Evolutionary conservation across 37 sponge, comb jelly and placozoan species (phyloP).

Genomic region (Chondrosia reniformis): DNA sequence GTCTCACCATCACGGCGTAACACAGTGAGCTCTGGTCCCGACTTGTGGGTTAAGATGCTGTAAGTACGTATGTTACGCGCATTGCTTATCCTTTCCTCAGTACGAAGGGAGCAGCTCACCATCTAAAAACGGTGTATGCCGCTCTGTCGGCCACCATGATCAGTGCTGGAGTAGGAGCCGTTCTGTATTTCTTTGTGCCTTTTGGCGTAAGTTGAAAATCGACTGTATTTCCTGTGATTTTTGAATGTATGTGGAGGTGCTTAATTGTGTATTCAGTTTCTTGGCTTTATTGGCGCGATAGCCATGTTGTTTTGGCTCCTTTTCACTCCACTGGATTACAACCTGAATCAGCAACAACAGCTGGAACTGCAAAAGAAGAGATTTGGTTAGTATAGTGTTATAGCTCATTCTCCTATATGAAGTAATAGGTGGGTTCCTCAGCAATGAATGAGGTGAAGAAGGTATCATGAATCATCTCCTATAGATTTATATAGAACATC

Average conservation of each 20-base stretch:
- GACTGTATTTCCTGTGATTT: too few relatives aligned
- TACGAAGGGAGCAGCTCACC: constrained; percentile 44
- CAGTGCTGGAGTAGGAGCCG: constrained; percentile 61
- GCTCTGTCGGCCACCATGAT: constrained; percentile 63
- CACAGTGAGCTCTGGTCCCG: too few relatives aligned
- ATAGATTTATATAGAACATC: too few relatives aligned
- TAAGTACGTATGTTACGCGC: too few relatives aligned
- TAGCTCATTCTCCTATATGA: too few relatives aligned
- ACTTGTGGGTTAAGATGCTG: too few relatives aligned
- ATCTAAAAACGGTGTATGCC: constrained; percentile 82
- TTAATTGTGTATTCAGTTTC: background rate
- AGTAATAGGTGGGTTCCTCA: too few relatives aligned
- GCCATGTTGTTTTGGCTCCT: constrained; percentile 8
- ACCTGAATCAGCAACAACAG: background rate
- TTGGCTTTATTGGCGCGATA: background rate
- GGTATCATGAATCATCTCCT: too few relatives aligned
- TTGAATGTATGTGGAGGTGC: too few relatives aligned
- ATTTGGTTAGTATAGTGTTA: constrained; percentile 4
- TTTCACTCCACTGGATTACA: constrained; percentile 18
- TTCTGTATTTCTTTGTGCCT: constrained; percentile 41
- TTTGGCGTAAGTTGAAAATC: constrained; percentile 50
- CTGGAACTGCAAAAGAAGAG: constrained; percentile 17
- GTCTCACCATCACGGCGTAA: too few relatives aligned
- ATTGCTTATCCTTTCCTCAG: too few relatives aligned
- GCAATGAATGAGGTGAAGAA: too few relatives aligned